Evolutionary conservation across 1,140 invertebrate genomes (phyloP).

Genomic region (Drosophila lowei): DNA sequence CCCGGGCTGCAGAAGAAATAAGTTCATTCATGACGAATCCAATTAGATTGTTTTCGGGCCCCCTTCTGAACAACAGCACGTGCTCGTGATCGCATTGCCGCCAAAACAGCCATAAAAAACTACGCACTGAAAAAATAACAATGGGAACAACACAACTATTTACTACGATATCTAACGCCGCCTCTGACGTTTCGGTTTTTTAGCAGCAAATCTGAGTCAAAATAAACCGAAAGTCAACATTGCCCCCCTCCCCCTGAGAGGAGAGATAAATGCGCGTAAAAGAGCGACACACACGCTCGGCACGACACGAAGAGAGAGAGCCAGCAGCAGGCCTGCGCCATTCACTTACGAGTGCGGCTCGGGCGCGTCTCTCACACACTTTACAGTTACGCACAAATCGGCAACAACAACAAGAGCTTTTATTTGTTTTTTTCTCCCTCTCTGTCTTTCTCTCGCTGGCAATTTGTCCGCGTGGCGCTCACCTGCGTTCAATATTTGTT

Average conservation of each 20-base stretch:
- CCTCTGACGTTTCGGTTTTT: conserved; percentile 40
- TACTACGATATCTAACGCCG: conserved; percentile 46
- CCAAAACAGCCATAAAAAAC: conserved; percentile 32
- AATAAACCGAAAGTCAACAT: conserved; percentile 69
- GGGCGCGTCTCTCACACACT: conserved; percentile 63
- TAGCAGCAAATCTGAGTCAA: conserved; percentile 46
- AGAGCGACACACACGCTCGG: conserved; percentile 20
- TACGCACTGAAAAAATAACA: conserved; percentile 31
- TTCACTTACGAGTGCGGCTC: conserved; percentile 40
- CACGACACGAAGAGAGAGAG: conserved; percentile 50
- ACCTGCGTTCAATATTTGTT: conserved; percentile 61
- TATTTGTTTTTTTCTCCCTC: conserved; percentile 47
- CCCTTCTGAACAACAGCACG: conserved; percentile 35
- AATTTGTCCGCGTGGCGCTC: conserved; percentile 45
- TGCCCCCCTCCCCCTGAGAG: no score
- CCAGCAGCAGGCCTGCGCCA: conserved; percentile 50
- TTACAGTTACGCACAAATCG: conserved; percentile 72
- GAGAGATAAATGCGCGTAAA: no score
- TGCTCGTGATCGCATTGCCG: conserved; percentile 39
- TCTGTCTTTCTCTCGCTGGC: conserved; percentile 45
- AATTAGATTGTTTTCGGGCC: background rate
- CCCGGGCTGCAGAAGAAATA: background rate
- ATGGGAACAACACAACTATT: conserved; percentile 41
- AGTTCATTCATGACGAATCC: background rate
- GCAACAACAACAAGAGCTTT: conserved; percentile 12